A percentile compares a stretch with the other conserved stretches of the same genome.
phyloP scores from a whole-genome alignment of 2,888 invertebrate genomes.

The Hydrotaea cyrtoneurina region DNA sequence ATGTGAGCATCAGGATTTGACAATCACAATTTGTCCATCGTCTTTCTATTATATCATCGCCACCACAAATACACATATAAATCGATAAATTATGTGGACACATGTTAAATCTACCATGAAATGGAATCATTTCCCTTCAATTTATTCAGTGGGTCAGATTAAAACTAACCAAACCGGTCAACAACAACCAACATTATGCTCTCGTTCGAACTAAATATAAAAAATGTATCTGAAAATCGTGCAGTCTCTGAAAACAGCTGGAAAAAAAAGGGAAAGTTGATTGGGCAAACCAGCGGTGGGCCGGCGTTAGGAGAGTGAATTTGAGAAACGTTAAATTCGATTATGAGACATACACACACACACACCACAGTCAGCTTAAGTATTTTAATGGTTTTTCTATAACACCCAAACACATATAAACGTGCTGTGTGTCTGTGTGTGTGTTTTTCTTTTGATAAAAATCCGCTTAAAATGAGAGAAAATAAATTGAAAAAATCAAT shows the following conservation, averaged over 20 bases:
- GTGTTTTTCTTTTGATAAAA: background rate
- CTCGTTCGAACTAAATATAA: background rate
- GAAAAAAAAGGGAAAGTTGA: background rate
- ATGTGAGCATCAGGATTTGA: background rate
- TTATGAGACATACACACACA: conserved; percentile 2
- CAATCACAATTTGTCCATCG: conserved; percentile 14
- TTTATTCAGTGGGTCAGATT: conserved; percentile 72
- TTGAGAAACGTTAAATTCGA: conserved; percentile 15
- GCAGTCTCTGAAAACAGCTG: background rate
- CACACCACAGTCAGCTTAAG: conserved; percentile 9
- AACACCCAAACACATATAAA: background rate
- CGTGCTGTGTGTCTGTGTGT: background rate
- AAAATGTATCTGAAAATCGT: background rate
- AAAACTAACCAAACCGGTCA: conserved; percentile 19
- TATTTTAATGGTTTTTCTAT: conserved; percentile 26
- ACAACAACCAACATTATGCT: background rate
- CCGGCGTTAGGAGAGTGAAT: background rate
- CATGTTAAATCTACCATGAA: conserved; percentile 80
- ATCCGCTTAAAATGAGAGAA: conserved; percentile 9
- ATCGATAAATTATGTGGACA: conserved; percentile 80
- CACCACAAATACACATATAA: conserved; percentile 75
- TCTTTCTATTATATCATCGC: conserved; percentile 60
- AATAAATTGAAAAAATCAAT: conserved; percentile 34
- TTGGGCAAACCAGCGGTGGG: background rate
- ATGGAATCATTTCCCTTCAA: conserved; percentile 80